Evolutionary conservation across 2,113 vertebrate species (phyloP), one percentile per base, ranked within the genome.

Genomic region (Ceratotherium simum): DNA sequence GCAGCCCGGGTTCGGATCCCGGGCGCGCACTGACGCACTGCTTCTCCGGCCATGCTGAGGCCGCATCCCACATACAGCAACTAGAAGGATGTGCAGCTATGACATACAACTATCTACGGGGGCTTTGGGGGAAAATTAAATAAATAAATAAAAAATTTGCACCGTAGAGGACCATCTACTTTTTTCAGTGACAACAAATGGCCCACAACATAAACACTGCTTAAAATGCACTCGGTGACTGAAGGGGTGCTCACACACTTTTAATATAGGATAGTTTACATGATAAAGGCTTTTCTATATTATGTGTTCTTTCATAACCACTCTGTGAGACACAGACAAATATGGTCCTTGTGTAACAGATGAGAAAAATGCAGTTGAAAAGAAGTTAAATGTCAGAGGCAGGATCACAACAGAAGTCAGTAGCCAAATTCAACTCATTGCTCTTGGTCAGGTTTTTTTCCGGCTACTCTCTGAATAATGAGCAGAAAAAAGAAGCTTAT

Each of bases 331-430:
- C 72, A 79, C 18, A 72, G 67, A 58, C 33, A 91, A 73, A 87
- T 88, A 64, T n/a, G 39, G 58, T 36, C 56, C 64, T 89, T 42
- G 3, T 83, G 95, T 91, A 93, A 46, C n/a, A 95, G 69, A 87
- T 36, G 69, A 69, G 69, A 17, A 96, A 96, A 87, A 87, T 82
- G 72, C 1, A 83, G 58, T 83, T 83, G 75, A 36, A 91, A 92
- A 65, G 36, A 95, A 89, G 84, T 79, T 75, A 88, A 87, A 91
- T 73, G 36, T 94, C 62, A 33, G 25, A 65, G 72, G 89, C 48
- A 84, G 70, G 10, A 33, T 92, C 62, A 81, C 17, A 64, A 1
- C 39, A 33, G 29, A 56, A 62, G 27, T 92, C 29, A 82, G 51
- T 42, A 89, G 51, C 51, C 95, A 70, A 36, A 9, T 70, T 84